Base-by-base conservation (phyloP, 2,888 invertebrate species). In the Zelleria hepariella region DNA sequence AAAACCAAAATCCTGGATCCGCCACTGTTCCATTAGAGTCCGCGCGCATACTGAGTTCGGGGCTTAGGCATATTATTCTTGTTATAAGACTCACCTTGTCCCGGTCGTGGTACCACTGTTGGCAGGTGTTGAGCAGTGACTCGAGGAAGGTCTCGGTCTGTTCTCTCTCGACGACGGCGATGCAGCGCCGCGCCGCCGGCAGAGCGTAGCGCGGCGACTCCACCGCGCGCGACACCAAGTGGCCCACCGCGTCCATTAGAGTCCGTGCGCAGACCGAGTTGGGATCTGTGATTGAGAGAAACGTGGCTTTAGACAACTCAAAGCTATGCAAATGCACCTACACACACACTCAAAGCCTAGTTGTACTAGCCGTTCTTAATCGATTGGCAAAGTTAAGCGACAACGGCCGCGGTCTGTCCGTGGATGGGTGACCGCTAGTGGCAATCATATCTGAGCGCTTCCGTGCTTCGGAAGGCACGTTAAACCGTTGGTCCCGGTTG, bases 41-140 rank as follows among this genome's bases (percentile, higher is more conserved):
- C 86, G 86, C 0, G 85, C 86, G 66, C 77, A 75, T 60, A 96
- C 87, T 60, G 93, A 91, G 81, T 95, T 95, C 2, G 96, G 96
- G 82, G 96, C 95, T 91, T n/a, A n/a, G n/a, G n/a, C n/a, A n/a
- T n/a, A n/a, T n/a, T n/a, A n/a, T n/a, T n/a, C n/a, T n/a, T n/a
- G n/a, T n/a, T n/a, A 5, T 7, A 20, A 5, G 6, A 57, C 48
- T 82, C 69, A 92, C 89, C 79, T 93, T 93, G 67, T 93, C 94
- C 47, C 94, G 85, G 82, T 96, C 96, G 78, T 95, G 95, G 84
- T 95, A 96, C 94, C 94, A 95, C 81, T 96, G 96, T 78, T 96
- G 95, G 80, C 96, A 96, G 49, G 94, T 95, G 81, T 97, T 97
- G 66, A 97, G 90, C 66, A 97, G 89, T 47, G 96, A 95, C 86